Evolutionary conservation across 2,113 vertebrate species (phyloP), one percentile per base, ranked within the genome.

Genomic region (Burhinus oedicnemus): DNA sequence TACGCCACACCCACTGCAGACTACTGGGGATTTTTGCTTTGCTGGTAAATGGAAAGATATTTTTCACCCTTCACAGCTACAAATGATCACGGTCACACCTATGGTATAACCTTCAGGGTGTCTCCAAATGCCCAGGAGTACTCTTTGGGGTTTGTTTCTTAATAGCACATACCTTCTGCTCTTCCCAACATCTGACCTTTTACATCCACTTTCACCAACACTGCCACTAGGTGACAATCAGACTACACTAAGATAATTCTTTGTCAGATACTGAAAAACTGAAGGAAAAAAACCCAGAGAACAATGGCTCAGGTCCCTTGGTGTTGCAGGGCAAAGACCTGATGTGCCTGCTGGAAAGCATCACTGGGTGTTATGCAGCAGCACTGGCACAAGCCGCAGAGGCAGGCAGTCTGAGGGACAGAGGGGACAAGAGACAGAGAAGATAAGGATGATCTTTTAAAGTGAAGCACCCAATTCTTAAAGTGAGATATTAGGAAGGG

Each of bases 311-410:
- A 21, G 38, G 30, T 40, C 18, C 15, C 26, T 40, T 13, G 54
- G 32, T 62, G 83, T 72, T 26, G 29, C 12, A 64, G 36, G 27
- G 68, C 68, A 23, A 8, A 55, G 26, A 11, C 6, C 6, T 57
- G 29, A 6, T 2, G 38, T 44, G 34, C 16, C 55, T 58, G 15
- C 71, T 27, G 54, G 72, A 30, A 80, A 21, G 12, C 51, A 38
- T 0, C 25, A 2, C 69, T 23, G 55, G 27, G 3, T 9, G 23
- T 6, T 12, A n/a, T 1, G 12, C 69, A 77, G 71, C 51, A 45
- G 60, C 0, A 32, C 68, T 54, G 66, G 62, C 2, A 11, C 5
- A 6, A 60, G 38, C 32, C 60, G 14, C 3, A 0, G 44, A 36
- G 38, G 15, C 0, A 0, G 47, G 25, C 47, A 19, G 32, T 5